Evolutionary conservation across 2,888 invertebrate genomes (phyloP), one percentile per base, ranked within the genome.

Genomic region (Hymenopus coronatus): DNA sequence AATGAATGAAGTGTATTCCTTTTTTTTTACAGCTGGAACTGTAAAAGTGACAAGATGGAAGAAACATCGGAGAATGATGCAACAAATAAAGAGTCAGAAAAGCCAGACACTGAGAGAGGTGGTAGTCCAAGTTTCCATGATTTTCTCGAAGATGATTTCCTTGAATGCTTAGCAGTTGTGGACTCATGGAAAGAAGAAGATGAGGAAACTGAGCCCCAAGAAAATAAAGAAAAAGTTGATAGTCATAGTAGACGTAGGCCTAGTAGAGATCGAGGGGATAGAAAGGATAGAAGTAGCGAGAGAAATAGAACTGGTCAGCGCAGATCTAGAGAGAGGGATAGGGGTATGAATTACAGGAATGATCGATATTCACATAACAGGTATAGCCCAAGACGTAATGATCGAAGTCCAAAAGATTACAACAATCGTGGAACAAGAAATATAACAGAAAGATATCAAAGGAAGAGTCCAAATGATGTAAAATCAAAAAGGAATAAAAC

Each of bases 101-200:
- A 70, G 20, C 6, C 20, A 70, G 54, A 15, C 14, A 70, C 6
- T 4, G 54, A 20, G 54, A 4, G 8, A 70, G 54, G 20, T 70
- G 20, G 20, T 20, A 25, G 25, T 25, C 15, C 54, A 20, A 4
- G 15, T 2, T 70, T 70, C 15, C 20, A 70, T 20, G 25, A 70
- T 20, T 70, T 70, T 70, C 25, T 70, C 25, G 54, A 70, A 90
- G 90, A 91, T 87, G 70, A 87, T 81, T 87, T 87, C 9, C 30
- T 87, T 20, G 85, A 85, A 20, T 40, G 85, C n/a, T 33, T 85
- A 85, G 85, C 33, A 20, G 85, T 85, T 8, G 27, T 85, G 7
- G 85, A 85, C 33, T 85, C 85, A 20, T 85, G 85, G 85, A 85
- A 85, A 40, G 40, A 40, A 25, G 85, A 85, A 12, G 85, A 85